Conservation (phyloP, 2,888 invertebrate species). For the Synanthedon andrenaeformis region DNA sequence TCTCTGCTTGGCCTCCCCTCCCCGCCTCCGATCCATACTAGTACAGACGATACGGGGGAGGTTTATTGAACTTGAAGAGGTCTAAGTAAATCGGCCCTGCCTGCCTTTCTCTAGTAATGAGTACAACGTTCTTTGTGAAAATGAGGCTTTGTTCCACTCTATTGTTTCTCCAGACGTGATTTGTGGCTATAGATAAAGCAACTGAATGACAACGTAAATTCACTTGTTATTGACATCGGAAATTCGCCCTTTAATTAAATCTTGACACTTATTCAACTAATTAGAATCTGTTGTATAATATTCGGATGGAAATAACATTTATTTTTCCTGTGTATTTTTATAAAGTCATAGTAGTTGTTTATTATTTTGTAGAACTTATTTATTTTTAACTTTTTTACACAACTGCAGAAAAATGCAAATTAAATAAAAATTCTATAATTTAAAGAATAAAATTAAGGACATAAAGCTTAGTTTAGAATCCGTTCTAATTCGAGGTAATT, state of each 20-base stretch:
- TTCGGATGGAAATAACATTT: no score
- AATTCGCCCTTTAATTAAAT: not conserved
- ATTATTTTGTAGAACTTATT: no score
- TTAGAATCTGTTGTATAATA: no score
- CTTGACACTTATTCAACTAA: no score
- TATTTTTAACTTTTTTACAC: no score
- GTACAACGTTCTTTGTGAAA: constrained; percentile 28
- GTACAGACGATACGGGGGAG: constrained; percentile 7
- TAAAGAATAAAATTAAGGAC: no score
- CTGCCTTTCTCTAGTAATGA: constrained; percentile 28
- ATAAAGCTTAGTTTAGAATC: no score
- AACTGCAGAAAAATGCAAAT: no score
- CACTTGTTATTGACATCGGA: not conserved
- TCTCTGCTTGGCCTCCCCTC: not conserved
- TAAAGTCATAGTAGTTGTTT: no score
- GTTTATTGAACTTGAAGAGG: constrained; percentile 19
- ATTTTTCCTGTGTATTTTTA: no score
- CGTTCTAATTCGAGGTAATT: no score
- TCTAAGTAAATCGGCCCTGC: constrained; percentile 20
- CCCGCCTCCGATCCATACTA: not conserved
- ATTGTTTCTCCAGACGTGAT: constrained; percentile 25
- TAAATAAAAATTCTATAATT: no score
- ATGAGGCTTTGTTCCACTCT: constrained; percentile 24
- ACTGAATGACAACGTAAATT: constrained; percentile 6
- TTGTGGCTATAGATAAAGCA: constrained; percentile 30